Conservation (phyloP, 2,797 vertebrate species). For the Myripristis jacobus region DNA sequence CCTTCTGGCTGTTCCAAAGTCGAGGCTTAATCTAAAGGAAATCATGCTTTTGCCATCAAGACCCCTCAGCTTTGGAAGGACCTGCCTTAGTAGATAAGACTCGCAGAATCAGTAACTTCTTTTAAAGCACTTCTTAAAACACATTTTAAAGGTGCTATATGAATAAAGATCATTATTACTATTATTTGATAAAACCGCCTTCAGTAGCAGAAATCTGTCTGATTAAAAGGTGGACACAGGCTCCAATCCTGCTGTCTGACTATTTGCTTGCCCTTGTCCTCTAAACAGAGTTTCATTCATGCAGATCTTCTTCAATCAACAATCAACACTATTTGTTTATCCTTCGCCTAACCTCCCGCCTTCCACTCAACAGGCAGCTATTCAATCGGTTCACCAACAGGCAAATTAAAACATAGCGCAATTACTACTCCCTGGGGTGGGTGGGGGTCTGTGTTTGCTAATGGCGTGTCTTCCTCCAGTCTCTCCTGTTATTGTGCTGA, state of each 20-base stretch:
- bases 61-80: too few species aligned
- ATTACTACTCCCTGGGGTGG: conserved; percentile 54
- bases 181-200: conserved; percentile 25
- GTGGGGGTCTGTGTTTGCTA: conserved; percentile 30
- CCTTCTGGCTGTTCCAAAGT: too few species aligned
- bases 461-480: conserved; percentile 36
- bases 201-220: conserved; percentile 18
- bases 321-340: conserved; percentile 75
- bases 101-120: too few species aligned
- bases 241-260: conserved; percentile 23
- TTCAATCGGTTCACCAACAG: conserved; percentile 59
- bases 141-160: too few species aligned
- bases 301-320: conserved; percentile 58
- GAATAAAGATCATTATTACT: too few species aligned
- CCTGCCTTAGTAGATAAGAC: too few species aligned
- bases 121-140: too few species aligned
- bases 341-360: conserved; percentile 52
- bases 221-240: conserved; percentile 45
- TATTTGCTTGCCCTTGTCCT: conserved; percentile 56
- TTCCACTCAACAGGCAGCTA: conserved; percentile 46
- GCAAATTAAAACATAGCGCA: conserved; percentile 63
- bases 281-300: conserved; percentile 61
- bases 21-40: too few species aligned
- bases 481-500: not conserved
- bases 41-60: too few species aligned